These are phyloP conservation scores for Arvicanthis niloticus DNA, from an alignment of 2,113 vertebrate species.

Conservation along the genomic window DNA sequence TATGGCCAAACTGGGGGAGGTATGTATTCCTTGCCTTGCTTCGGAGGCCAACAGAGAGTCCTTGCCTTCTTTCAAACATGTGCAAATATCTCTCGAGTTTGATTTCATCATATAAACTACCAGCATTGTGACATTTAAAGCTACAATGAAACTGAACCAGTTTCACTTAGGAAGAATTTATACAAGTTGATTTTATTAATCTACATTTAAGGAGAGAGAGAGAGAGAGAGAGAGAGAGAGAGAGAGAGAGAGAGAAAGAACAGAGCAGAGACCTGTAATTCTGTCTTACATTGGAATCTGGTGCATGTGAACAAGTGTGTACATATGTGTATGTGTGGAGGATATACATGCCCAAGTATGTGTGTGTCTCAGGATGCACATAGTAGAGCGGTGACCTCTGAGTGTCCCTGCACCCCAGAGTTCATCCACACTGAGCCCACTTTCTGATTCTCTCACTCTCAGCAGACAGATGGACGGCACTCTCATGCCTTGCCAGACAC, in stretches of 20 bases:
- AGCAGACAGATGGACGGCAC: slow-evolving; percentile 61
- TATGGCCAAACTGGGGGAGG: background rate
- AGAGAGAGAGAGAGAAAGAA: background rate
- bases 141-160: background rate
- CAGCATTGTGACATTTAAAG: background rate
- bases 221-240: too few relatives aligned
- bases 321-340: background rate
- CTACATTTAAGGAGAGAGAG: background rate
- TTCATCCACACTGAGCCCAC: background rate
- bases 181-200: background rate
- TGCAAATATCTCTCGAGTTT: background rate
- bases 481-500: slow-evolving; percentile 23
- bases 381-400: background rate
- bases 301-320: background rate
- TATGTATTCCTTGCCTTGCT: too few relatives aligned
- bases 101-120: background rate
- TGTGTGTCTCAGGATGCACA: background rate
- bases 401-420: background rate
- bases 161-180: background rate
- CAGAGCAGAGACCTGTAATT: background rate
- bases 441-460: background rate
- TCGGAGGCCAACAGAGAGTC: background rate
- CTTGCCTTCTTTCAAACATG: background rate
- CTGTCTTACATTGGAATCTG: background rate
- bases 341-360: background rate